phyloP scores from a whole-genome alignment of 2,113 vertebrate species.

The Myrmecobius fasciatus region DNA sequence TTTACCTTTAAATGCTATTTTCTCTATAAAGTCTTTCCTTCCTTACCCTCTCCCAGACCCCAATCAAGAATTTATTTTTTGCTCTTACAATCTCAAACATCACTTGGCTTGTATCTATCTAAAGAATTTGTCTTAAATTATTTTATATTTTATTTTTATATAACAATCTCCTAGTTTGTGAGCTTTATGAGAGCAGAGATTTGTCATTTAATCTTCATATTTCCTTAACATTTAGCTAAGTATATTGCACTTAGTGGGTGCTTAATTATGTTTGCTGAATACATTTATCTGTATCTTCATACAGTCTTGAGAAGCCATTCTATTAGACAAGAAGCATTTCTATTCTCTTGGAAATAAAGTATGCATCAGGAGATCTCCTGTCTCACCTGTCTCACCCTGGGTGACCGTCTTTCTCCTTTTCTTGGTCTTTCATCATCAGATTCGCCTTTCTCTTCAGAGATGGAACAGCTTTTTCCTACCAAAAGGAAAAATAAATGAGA shows the following conservation, averaged over 20 bases:
- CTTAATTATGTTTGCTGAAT: not conserved
- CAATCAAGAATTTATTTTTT: not conserved
- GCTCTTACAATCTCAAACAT: not conserved
- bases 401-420: conserved; percentile 79
- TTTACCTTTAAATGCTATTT: not conserved
- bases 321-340: not conserved
- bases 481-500: conserved; percentile 57
- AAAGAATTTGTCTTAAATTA: not conserved
- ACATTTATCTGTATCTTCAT: not conserved
- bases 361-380: not conserved
- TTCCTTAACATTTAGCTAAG: not conserved
- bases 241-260: not conserved
- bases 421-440: conserved; percentile 82
- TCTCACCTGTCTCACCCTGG: conserved; percentile 81
- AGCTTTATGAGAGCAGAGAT: not conserved
- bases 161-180: not conserved
- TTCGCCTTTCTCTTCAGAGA: conserved; percentile 81
- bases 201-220: not conserved
- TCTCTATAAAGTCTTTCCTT: not conserved
- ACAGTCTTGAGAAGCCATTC: not conserved
- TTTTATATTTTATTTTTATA: not conserved
- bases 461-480: conserved; percentile 76
- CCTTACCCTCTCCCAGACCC: not conserved
- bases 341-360: not conserved
- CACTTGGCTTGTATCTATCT: not conserved